Evolutionary conservation across 2,888 invertebrate species (phyloP), one percentile per base, ranked within the genome.

Genomic region (Lapara coniferarum): DNA sequence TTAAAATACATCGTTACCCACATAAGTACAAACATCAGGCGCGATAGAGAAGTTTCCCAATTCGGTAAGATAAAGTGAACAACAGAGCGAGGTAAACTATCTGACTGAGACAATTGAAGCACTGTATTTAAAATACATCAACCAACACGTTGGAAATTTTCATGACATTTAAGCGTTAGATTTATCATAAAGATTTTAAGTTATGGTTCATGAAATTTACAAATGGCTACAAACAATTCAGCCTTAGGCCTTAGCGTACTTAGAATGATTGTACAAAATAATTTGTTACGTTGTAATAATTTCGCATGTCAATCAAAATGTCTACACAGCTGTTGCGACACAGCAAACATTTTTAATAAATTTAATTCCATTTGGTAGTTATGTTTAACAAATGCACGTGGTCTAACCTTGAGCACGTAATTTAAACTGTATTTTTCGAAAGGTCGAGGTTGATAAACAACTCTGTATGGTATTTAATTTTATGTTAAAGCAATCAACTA

Each of bases 331-430:
- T 12, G 19, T 63, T 63, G 63, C 63, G 49, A 63, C 46, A 63
- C 49, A 19, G 49, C 49, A 49, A 49, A 49, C 12, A 19, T 49
- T 63, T 63, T 72, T 68, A 70, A 73, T 73, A 72, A 74, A 73
- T 73, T 76, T 68, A 52, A 74, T 70, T 55, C 71, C 59, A 66
- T 49, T 70, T 37, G 52, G 37, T 52, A 14, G 53, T 63, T 63
- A 69, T 63, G 73, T 49, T 49, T 72, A 75, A 75, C 73, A 72
- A 74, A 74, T 74, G 73, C 74, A 78, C 75, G 77, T 75, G 75
- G 74, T 75, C 70, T 72, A 77, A 83, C 86, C 84, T 85, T 81
- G 79, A 69, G 71, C 70, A 75, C 66, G 71, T 76, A 74, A 80
- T 77, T 79, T 72, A 73, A 77, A 76, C 71, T 71, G 68, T 67